Evolutionary conservation across 2,113 vertebrate species (phyloP).

Genomic region (Laterallus jamaicensis): DNA sequence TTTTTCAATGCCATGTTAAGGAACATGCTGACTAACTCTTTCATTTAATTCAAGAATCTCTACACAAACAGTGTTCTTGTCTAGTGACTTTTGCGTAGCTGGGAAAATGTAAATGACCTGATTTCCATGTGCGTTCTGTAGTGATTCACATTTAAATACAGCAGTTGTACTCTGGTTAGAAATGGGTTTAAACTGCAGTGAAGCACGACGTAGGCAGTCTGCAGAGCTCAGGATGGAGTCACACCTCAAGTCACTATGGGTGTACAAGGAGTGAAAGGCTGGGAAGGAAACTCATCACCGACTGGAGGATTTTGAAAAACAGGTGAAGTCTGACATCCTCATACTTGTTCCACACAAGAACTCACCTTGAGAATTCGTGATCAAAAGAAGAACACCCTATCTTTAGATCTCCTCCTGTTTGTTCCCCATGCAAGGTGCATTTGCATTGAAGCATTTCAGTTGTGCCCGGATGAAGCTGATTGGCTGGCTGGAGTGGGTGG

Average conservation of each 20-base stretch:
- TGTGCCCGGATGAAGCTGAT: no score
- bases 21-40: slow-evolving; percentile 18
- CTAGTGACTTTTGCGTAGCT: not conserved
- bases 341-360: not conserved
- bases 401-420: not conserved
- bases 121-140: not conserved
- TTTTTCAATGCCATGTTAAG: slow-evolving; percentile 21
- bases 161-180: not conserved
- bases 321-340: not conserved
- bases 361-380: not conserved
- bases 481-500: no score
- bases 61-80: slow-evolving; percentile 9
- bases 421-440: no score
- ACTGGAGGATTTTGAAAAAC: not conserved
- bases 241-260: not conserved
- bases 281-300: not conserved
- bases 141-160: slow-evolving; percentile 1
- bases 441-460: no score
- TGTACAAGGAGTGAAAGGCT: not conserved
- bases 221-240: not conserved
- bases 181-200: not conserved
- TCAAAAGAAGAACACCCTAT: not conserved
- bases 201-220: not conserved
- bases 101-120: slow-evolving; percentile 18
- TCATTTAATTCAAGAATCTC: slow-evolving; percentile 28